These are phyloP conservation scores for Anguilla megastoma DNA, from an alignment of 2,797 vertebrate species.

Conservation along the genomic window DNA sequence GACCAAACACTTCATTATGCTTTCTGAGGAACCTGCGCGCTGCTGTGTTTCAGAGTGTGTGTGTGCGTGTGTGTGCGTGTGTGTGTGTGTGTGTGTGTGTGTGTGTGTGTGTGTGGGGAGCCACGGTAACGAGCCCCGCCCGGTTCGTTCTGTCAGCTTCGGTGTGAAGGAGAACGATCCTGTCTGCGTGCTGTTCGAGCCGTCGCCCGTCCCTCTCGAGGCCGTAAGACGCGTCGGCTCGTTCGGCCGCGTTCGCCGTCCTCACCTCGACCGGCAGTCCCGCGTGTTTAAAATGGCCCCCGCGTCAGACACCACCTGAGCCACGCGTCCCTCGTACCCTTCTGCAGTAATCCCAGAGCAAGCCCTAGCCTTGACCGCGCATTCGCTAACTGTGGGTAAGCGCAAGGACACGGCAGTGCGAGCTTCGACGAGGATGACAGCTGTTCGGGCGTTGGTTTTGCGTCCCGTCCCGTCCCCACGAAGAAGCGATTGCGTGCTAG, in stretches of 20 bases:
- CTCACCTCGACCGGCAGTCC: neutral
- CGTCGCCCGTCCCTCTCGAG: neutral
- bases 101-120: no score
- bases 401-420: neutral
- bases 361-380: neutral
- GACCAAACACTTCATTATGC: conserved; percentile 5
- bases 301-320: neutral
- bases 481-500: neutral
- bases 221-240: neutral
- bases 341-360: neutral
- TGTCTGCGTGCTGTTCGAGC: neutral
- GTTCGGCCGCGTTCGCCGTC: neutral
- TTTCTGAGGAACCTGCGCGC: neutral
- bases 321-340: neutral
- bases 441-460: neutral
- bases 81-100: no score
- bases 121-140: neutral
- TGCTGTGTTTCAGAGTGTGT: neutral
- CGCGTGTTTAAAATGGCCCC: neutral
- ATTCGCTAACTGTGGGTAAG: neutral
- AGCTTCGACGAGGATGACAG: neutral
- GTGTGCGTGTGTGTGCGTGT: no score
- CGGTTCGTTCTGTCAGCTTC: neutral
- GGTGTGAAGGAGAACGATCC: neutral
- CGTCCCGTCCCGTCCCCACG: neutral